phyloP scores from a whole-genome alignment of 2,888 invertebrate species.

The Cistogaster globosa region DNA sequence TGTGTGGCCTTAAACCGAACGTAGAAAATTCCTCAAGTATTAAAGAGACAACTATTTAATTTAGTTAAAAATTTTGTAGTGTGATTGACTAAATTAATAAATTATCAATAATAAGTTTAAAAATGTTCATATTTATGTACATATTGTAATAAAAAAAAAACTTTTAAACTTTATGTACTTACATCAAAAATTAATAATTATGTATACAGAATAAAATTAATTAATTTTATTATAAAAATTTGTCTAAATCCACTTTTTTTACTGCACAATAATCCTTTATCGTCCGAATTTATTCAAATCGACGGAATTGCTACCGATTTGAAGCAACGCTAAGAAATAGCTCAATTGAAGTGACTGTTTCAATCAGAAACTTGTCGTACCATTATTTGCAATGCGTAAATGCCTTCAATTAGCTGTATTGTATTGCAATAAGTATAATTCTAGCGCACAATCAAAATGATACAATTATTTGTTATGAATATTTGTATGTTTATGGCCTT shows the following conservation, averaged over 20 bases:
- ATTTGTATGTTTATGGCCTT: too few species aligned
- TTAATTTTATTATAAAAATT: background rate
- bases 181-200: background rate
- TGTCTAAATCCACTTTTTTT: background rate
- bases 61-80: too few species aligned
- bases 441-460: constrained; percentile 24
- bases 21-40: constrained; percentile 69
- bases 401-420: constrained; percentile 43
- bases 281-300: background rate
- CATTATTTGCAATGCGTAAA: constrained; percentile 50
- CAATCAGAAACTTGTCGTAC: background rate
- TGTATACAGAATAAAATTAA: background rate
- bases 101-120: too few species aligned
- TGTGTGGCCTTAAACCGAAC: constrained; percentile 66
- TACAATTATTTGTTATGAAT: background rate
- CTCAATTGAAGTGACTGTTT: constrained; percentile 22
- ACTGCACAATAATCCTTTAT: background rate
- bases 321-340: constrained; percentile 6
- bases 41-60: constrained; percentile 71
- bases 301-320: constrained; percentile 6
- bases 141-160: too few species aligned
- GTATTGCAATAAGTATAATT: constrained; percentile 42
- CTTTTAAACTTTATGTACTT: background rate
- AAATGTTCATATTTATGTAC: too few species aligned
- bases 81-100: too few species aligned